Conservation (phyloP, 2,113 vertebrate species). For the Microcebus lehilahytsara region DNA sequence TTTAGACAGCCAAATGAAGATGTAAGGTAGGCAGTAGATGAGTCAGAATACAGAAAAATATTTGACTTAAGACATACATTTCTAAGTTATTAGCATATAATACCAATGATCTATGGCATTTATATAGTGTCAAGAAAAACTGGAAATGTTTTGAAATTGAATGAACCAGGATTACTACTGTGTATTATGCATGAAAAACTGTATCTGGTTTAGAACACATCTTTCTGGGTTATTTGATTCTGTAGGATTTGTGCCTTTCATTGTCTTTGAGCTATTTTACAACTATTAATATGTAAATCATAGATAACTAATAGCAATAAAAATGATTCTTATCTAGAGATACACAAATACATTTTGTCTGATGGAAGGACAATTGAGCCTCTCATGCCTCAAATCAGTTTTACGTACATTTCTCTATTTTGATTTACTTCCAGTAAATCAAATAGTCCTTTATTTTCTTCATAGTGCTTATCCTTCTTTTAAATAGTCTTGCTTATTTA, state of each 20-base stretch:
- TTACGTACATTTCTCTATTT: background rate
- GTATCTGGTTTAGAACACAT: background rate
- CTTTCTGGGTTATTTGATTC: background rate
- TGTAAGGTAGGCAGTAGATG: background rate
- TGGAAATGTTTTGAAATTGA: background rate
- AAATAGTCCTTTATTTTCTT: background rate
- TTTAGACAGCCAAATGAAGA: background rate
- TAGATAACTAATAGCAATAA: background rate
- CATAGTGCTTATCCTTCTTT: background rate
- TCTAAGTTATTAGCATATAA: background rate
- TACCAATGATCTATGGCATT: background rate
- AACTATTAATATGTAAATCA: background rate
- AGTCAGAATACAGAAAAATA: background rate
- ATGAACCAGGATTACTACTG: background rate
- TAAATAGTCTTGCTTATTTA: background rate
- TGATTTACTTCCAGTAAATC: background rate
- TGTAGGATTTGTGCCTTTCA: background rate
- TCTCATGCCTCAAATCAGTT: background rate
- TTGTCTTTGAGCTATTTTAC: background rate
- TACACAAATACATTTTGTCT: background rate
- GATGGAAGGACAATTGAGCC: background rate
- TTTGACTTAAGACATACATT: background rate
- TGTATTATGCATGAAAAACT: background rate
- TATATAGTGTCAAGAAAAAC: background rate
- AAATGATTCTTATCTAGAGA: background rate